Conservation (phyloP, 2,113 vertebrate species). For the Gila orcuttii region DNA sequence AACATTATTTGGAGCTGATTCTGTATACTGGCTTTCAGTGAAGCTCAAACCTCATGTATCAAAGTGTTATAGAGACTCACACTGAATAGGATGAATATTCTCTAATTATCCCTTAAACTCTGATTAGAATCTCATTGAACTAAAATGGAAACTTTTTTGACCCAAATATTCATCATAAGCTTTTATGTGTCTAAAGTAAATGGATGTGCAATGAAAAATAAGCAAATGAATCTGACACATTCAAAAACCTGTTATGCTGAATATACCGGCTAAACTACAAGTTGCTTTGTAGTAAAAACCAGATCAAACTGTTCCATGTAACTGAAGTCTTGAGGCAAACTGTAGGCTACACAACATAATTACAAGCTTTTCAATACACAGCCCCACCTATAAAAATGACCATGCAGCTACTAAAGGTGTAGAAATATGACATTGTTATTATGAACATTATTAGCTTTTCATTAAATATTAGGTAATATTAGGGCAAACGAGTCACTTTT, state of each 20-base stretch:
- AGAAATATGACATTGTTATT: no score
- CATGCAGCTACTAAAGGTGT: no score
- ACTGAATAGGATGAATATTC: neutral
- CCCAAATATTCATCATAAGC: neutral
- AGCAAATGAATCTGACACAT: neutral
- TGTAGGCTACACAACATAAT: no score
- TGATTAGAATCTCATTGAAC: neutral
- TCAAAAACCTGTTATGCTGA: no score
- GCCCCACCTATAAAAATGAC: no score
- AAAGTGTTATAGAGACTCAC: neutral
- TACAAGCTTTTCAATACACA: no score
- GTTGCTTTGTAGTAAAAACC: neutral
- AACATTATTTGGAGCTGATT: neutral
- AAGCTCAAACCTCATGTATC: neutral
- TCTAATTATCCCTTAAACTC: neutral
- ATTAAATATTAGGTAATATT: no score
- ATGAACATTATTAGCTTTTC: no score
- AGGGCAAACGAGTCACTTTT: no score
- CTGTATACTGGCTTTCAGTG: neutral
- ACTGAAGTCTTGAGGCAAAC: no score
- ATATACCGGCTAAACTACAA: neutral
- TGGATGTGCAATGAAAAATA: no score
- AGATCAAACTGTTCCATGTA: no score
- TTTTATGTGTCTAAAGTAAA: neutral
- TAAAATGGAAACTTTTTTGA: neutral